Evolutionary conservation across 2,113 vertebrate genomes (phyloP).

Genomic region (Psettodes erumei): DNA sequence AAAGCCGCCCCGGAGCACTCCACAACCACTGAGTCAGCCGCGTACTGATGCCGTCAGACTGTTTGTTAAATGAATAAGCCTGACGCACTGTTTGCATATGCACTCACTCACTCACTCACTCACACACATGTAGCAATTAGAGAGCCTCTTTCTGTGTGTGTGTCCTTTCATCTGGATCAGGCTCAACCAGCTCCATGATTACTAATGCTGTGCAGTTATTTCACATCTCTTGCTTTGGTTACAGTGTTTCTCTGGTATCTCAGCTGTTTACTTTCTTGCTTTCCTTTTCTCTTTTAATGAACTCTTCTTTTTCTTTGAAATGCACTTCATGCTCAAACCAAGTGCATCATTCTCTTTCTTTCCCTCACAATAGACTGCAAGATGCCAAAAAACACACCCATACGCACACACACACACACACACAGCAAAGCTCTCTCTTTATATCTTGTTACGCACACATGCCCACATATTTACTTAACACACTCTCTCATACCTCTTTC

Average conservation of each 20-base stretch:
- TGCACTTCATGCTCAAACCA: too few relatives aligned
- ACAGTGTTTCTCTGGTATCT: background rate
- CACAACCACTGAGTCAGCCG: conserved; percentile 50
- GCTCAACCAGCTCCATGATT: background rate
- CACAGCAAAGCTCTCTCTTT: background rate
- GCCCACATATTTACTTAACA: background rate
- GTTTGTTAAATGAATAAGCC: conserved; percentile 44
- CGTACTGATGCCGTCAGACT: conserved; percentile 28
- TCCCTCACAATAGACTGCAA: too few relatives aligned
- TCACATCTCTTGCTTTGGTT: background rate
- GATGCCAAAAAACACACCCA: too few relatives aligned
- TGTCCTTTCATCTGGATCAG: conserved; percentile 5
- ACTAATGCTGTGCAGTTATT: background rate
- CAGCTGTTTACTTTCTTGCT: conserved; percentile 1
- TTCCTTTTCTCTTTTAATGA: conserved; percentile 6
- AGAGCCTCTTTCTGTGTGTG: background rate
- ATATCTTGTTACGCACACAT: too few relatives aligned
- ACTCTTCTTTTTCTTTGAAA: background rate
- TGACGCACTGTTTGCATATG: conserved; percentile 9
- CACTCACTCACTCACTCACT: background rate
- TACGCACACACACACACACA: background rate
- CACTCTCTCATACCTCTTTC: conserved; percentile 4
- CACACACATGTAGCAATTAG: background rate
- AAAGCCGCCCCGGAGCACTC: conserved; percentile 44
- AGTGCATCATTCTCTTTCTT: too few relatives aligned